phyloP scores from a whole-genome alignment of 2,888 invertebrate species.

The Amblyteles armatorius region DNA sequence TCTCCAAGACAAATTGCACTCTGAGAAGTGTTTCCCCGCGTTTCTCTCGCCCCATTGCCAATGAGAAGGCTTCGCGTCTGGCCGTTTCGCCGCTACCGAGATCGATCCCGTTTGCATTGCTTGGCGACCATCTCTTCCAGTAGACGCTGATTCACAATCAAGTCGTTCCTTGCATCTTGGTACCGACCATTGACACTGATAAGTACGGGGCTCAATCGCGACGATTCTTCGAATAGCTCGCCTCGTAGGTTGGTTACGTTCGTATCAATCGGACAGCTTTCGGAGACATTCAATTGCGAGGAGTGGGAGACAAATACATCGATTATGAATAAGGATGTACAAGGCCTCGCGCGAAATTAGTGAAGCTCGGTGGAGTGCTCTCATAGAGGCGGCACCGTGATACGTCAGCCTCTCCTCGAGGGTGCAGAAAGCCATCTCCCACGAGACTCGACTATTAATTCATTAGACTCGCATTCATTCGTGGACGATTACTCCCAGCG shows the following conservation, averaged over 20 bases:
- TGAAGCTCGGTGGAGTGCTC: constrained; percentile 51
- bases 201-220: background rate
- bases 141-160: constrained; percentile 50
- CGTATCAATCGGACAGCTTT: background rate
- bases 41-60: constrained; percentile 14
- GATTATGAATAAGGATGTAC: constrained; percentile 53
- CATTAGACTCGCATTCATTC: constrained; percentile 65
- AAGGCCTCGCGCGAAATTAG: constrained; percentile 48
- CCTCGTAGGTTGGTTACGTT: background rate
- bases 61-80: constrained; percentile 48
- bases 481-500: constrained; percentile 57
- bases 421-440: constrained; percentile 58
- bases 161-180: background rate
- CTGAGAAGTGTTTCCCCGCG: constrained; percentile 61
- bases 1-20: constrained; percentile 71
- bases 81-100: constrained; percentile 38
- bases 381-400: constrained; percentile 26
- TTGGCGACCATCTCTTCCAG: constrained; percentile 44
- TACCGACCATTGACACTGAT: background rate
- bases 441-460: constrained; percentile 62
- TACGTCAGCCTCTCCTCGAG: constrained; percentile 52
- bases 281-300: background rate
- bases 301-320: background rate
- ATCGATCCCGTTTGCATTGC: constrained; percentile 68
- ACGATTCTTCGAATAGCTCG: background rate